Base-by-base conservation (phyloP, 1,140 invertebrate species). In the Drosophila carrolli region DNA sequence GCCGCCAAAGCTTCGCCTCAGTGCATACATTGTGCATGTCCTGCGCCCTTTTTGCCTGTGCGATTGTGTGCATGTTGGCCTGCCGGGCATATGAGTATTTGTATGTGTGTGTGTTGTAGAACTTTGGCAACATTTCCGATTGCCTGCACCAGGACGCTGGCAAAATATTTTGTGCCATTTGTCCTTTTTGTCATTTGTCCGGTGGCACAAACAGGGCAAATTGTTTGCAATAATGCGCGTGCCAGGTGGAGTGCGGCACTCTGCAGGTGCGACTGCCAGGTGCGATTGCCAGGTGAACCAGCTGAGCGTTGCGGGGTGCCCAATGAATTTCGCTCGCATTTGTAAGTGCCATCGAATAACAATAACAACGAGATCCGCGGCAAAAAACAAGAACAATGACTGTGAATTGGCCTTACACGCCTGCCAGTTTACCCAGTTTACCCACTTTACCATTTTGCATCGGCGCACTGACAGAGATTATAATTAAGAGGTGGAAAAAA, bases 71-170 rank as follows among this genome's bases (percentile, higher is more conserved):
- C 62, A 43, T 51, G 53, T 35, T 37, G 14, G 60, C 57, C 68
- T 78, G 41, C 51, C 19, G 63, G 37, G 47, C 65, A 44, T 53
- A 54, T 60, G 57, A 68, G 54, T 43, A 29, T 60, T 10, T 63
- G 57, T 58, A n/a, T 76, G 48, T 51, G 56, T 68, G 55, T 65
- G 65, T 55, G 44, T 74, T 47, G 50, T 59, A 80, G 50, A 88
- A 88, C 83, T 89, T 89, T 89, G 85, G 80, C 84, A 89, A 89
- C 84, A 89, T 89, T 84, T 89, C 81, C 84, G 84, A 89, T 85
- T 85, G 77, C 81, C 72, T 76, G 32, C 27, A 43, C 51, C 71
- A 50, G 63, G 43, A 37, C 27, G 35, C 35, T 47, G 38, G 65
- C 65, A 72, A 72, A 72, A 72, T 72, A 72, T 72, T 72, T 72